Base-by-base conservation (phyloP, 2,113 vertebrate genomes). In the Greenwoodochromis staneri region DNA sequence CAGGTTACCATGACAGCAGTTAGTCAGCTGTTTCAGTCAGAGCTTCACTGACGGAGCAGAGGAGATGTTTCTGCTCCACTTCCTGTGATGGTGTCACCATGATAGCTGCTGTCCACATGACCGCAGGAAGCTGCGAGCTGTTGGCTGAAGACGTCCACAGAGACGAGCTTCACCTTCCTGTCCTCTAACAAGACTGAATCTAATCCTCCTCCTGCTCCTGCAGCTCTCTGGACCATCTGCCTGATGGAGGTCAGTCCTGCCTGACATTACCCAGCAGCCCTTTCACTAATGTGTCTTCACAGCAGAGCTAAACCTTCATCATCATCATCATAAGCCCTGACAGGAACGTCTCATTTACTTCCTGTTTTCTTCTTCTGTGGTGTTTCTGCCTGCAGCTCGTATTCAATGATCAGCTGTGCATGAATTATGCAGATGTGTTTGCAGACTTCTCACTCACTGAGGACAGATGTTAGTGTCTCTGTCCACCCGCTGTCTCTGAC, bases 261-360 rank as follows among this genome's bases (percentile, higher is more conserved):
- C 61, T 66, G 6, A 63, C 1, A 34, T 63, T 31, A 59, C 14
- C 55, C 55, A 31, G 55, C 55, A 59, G 29, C 17, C 29, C 9
- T 61, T 61, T 61, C 0, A 59, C 1, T 59, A 3, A 59, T 3
- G 9, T 36, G 4, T n/a, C 31, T 66, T 38, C 34, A 69, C 34
- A 40, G 34, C 63, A 69, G 10, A 8, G 5, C 11, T 8, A 38
- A 69, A 21, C 9, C 29, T 6, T 17, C 57, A 17, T 61, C 57
- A 61, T 34, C 8, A 31, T 31, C 31, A 7, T 11, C 59, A 11
- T 6, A 7, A 27, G 21, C 55, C 55, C 34, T 69, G 10, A 13
- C 61, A 66, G 61, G 4, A 66, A 38, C 2, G 0, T 66, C 2
- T n/a, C 10, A n/a, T 36, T 38, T n/a, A 0, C 17, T 3, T 66